These are phyloP conservation scores for Lepidocolaptes lacrymiger DNA, from an alignment of 2,797 vertebrate species.

Conservation along the genomic window DNA sequence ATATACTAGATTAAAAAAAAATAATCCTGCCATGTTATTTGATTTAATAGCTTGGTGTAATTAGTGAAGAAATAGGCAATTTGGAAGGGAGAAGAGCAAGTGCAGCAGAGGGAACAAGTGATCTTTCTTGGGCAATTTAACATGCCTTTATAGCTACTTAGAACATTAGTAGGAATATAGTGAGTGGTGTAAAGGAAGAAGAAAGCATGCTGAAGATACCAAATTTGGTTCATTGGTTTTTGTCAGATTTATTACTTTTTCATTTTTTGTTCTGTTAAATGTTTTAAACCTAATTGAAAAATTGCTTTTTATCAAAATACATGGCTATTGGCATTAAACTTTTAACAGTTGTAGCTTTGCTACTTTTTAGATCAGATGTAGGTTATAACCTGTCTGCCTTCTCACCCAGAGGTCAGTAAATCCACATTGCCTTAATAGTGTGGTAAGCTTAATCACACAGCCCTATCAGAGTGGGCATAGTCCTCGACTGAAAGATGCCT, in stretches of 20 bases:
- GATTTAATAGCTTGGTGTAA: not conserved
- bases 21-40: not conserved
- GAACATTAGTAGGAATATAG: not conserved
- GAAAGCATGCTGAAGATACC: not conserved
- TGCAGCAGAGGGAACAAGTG: not conserved
- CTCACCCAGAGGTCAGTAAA: not conserved
- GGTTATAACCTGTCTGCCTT: not conserved
- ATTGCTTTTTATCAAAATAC: not conserved
- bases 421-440: not conserved
- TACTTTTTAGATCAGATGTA: not conserved
- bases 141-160: not conserved
- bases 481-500: not conserved
- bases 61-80: not conserved
- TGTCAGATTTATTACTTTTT: not conserved
- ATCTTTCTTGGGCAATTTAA: not conserved
- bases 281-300: not conserved
- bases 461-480: not conserved
- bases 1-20: not conserved
- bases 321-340: not conserved
- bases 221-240: not conserved
- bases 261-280: not conserved
- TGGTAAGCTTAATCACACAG: not conserved
- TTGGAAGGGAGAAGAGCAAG: not conserved
- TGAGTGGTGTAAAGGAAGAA: not conserved
- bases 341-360: not conserved